A percentile compares a stretch with the other conserved stretches of the same genome.
phyloP scores from a whole-genome alignment of 2,113 vertebrate species.

The Hippocampus comes region DNA sequence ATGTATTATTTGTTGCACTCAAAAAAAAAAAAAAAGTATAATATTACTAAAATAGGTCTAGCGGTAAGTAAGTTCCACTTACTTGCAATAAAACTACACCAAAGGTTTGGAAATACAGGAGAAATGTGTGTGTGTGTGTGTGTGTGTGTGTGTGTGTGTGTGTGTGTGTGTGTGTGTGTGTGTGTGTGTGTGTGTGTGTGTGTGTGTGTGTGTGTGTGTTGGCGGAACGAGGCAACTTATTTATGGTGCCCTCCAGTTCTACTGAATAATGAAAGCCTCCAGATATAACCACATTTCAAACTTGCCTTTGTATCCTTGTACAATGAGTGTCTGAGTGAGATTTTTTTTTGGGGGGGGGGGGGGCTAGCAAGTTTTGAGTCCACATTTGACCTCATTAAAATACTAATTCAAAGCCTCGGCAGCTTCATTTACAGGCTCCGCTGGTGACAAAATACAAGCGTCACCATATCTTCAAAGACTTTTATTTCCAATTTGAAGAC shows the following conservation, averaged over 20 bases:
- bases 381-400: slow-evolving; percentile 53
- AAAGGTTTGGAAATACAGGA: slow-evolving; percentile 59
- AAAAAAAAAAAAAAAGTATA: slow-evolving; percentile 28
- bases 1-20: slow-evolving; percentile 66
- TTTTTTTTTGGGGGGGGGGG: slow-evolving; percentile 28
- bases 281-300: slow-evolving; percentile 52
- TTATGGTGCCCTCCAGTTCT: slow-evolving; percentile 60
- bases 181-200: background rate
- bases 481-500: slow-evolving; percentile 55
- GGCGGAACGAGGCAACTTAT: slow-evolving; percentile 57
- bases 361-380: slow-evolving; percentile 47
- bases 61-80: slow-evolving; percentile 56
- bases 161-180: too few species aligned
- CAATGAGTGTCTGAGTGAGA: slow-evolving; percentile 40
- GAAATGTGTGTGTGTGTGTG: slow-evolving; percentile 9
- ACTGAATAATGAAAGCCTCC: slow-evolving; percentile 62
- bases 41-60: slow-evolving; percentile 61
- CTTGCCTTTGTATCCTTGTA: slow-evolving; percentile 41
- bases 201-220: too few species aligned
- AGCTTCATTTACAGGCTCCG: slow-evolving; percentile 24
- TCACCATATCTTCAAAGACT: slow-evolving; percentile 39
- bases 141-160: too few species aligned
- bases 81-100: slow-evolving; percentile 63
- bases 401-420: slow-evolving; percentile 17
- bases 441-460: slow-evolving; percentile 23